These are phyloP conservation scores for Anguilla megastoma DNA, from an alignment of 2,797 vertebrate species.

Conservation along the genomic window DNA sequence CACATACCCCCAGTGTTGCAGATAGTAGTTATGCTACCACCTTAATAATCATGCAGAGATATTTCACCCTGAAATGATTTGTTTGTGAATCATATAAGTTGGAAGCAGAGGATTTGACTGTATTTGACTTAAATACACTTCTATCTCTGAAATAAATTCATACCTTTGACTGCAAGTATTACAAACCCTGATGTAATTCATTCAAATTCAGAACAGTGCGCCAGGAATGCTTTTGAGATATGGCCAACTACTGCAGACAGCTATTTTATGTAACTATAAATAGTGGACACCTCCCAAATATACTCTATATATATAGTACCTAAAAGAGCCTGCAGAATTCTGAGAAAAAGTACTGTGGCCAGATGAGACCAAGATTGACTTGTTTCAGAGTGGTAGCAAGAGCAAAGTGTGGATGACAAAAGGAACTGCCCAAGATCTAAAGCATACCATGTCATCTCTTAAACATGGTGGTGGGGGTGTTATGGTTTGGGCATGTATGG, in stretches of 20 bases:
- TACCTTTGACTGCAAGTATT: neutral
- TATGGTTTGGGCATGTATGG: no score
- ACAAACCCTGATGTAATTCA: constrained; percentile 21
- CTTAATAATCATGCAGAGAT: neutral
- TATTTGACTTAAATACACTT: neutral
- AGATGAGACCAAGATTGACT: no score
- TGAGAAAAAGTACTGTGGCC: no score
- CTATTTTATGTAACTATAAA: constrained; percentile 52
- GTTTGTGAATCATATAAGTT: neutral
- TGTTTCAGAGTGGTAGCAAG: no score
- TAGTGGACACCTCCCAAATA: constrained; percentile 45
- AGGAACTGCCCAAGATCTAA: no score
- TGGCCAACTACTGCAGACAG: constrained; percentile 45
- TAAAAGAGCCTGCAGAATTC: no score
- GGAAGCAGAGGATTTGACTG: neutral
- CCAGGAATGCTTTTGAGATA: constrained; percentile 40
- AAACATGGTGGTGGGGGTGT: no score
- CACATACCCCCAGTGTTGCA: neutral
- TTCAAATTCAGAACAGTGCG: constrained; percentile 36
- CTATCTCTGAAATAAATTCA: neutral
- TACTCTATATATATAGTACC: neutral
- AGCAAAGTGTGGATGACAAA: no score
- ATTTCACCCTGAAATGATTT: neutral
- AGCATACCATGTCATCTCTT: no score
- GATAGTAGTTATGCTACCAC: neutral